Evolutionary conservation across 2,797 vertebrate genomes (phyloP), one percentile per base, ranked within the genome.

Genomic region (Alauda arvensis): DNA sequence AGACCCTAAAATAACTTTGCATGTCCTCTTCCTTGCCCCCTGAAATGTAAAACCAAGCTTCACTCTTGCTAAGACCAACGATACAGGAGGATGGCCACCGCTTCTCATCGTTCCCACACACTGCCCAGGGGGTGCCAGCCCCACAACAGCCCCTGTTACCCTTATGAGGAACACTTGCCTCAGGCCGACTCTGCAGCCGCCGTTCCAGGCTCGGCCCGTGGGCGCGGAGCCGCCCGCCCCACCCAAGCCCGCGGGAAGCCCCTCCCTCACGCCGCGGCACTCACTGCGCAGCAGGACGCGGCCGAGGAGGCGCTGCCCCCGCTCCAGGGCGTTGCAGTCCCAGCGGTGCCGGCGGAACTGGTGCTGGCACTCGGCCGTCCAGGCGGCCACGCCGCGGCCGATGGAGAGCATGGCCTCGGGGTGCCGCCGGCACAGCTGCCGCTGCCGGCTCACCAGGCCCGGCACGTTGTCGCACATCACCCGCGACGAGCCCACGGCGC

Each of bases 381-480:
- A 99, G 95, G 98, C 98, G 23, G 96, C 97, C 89, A 99, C 97
- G 23, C 99, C 99, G 53, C 97, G 96, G 31, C 98, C 98, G 52
- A 99, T 98, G 93, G 98, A 98, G 77, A 98, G 98, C 99, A 99
- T 99, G 37, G 98, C 97, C 12, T 96, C 96, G 4, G 98, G 98
- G 94, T 99, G 97, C 92, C 98, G 98, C 31, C 98, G 98, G 95
- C 99, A 99, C 79, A 99, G 97, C 96, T 98, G 98, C 46, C 99
- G 98, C 97, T 99, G 99, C 86, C 97, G 98, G 96, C 97, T 98
- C 93, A 98, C 98, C 94, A 99, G 96, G 3, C 99, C 98, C 2
- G 99, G 99, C 91, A 99, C 98, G 94, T 99, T 99, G 98, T 99
- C 98, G 91, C 99, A 99, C 98, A 99, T 99, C 92, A 99, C 98